Evolutionary conservation across 2,113 vertebrate genomes (phyloP).

Genomic region (Benthochromis sp.): DNA sequence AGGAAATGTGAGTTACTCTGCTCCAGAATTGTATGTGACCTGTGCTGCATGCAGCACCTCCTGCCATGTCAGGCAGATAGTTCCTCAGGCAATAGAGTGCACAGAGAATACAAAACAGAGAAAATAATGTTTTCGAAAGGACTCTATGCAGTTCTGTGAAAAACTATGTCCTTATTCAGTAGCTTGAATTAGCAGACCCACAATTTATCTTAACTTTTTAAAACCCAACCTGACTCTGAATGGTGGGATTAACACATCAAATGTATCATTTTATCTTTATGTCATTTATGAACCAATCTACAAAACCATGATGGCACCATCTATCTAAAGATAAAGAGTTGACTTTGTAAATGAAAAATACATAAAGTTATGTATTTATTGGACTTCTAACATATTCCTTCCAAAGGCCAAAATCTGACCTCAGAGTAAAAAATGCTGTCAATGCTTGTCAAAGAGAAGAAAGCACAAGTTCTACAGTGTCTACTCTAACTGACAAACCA

Average conservation of each 20-base stretch:
- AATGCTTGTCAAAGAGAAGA: neutral
- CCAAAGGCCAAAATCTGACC: neutral
- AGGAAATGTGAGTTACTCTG: neutral
- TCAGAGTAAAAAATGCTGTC: neutral
- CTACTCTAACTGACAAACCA: neutral
- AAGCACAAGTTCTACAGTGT: neutral
- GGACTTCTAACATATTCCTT: neutral
- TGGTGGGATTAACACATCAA: neutral
- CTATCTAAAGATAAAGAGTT: neutral
- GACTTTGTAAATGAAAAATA: neutral
- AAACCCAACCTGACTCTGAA: neutral
- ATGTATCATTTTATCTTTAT: neutral
- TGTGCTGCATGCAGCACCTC: neutral
- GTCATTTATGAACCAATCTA: neutral
- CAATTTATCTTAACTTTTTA: neutral
- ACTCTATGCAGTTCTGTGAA: neutral
- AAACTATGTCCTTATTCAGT: neutral
- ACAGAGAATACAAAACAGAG: neutral
- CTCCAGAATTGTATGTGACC: neutral
- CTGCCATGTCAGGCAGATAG: neutral
- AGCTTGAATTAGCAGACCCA: neutral
- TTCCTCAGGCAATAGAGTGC: neutral
- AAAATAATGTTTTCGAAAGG: neutral
- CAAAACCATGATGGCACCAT: neutral
- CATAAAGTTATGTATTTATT: neutral